Percentiles rank a stretch among this genome's conserved stretches.
Evolutionary conservation across 2,113 vertebrate genomes (phyloP).

Genomic region (Pterocles burchelli): DNA sequence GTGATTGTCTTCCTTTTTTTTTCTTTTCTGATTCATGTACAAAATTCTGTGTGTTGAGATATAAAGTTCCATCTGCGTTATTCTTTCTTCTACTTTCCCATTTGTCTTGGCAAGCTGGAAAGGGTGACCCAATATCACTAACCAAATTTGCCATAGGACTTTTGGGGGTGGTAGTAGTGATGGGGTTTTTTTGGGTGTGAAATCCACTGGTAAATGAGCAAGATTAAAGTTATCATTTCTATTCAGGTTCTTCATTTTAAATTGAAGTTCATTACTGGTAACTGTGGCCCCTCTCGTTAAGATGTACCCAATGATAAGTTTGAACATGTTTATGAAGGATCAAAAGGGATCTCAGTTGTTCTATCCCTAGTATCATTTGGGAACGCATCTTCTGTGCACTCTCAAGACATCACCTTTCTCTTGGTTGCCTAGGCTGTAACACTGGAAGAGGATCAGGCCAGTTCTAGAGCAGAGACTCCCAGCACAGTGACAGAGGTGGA

Average conservation of each 20-base stretch:
- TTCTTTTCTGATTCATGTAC: not conserved
- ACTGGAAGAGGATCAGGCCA: conserved; percentile 70
- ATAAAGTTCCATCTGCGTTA: not conserved
- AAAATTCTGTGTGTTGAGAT: not conserved
- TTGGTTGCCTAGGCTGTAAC: conserved; percentile 45
- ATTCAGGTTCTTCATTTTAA: not conserved
- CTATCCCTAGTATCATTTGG: not conserved
- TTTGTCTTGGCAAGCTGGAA: not conserved
- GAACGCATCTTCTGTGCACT: not conserved
- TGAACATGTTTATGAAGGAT: not conserved
- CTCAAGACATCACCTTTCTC: not conserved
- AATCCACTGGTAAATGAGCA: not conserved
- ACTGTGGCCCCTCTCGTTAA: not conserved
- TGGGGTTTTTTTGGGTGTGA: not conserved
- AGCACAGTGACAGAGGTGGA: conserved; percentile 81
- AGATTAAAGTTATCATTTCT: not conserved
- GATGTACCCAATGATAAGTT: not conserved
- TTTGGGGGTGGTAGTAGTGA: not conserved
- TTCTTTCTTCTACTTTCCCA: not conserved
- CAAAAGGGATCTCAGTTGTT: not conserved
- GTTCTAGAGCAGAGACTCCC: conserved; percentile 78
- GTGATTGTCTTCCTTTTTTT: not conserved
- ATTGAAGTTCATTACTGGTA: not conserved
- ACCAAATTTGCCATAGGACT: not conserved
- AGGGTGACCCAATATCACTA: not conserved